Percentiles rank a stretch among this genome's conserved stretches.
Evolutionary conservation across 2,113 vertebrate genomes (phyloP).

Genomic region (Alexandromys fortis): DNA sequence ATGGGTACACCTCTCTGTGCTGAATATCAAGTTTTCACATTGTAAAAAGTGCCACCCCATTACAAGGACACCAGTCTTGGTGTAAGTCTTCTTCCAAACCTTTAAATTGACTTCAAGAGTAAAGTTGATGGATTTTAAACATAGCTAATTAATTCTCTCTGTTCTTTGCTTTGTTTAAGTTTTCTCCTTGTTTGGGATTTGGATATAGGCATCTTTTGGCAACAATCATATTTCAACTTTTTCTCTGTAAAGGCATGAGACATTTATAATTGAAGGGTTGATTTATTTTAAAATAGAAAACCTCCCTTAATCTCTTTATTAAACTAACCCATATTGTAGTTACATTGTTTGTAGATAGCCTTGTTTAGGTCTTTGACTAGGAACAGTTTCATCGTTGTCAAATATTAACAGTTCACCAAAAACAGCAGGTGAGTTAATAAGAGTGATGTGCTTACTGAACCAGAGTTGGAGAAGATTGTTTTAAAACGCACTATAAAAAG

Average conservation of each 20-base stretch:
- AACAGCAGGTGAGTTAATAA: conserved; percentile 41
- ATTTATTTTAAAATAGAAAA: conserved; percentile 67
- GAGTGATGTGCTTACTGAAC: conserved; percentile 17
- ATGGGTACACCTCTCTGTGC: neutral
- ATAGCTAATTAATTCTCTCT: conserved; percentile 51
- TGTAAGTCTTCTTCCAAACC: conserved; percentile 32
- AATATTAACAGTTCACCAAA: conserved; percentile 67
- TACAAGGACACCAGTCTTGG: neutral
- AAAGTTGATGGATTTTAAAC: conserved; percentile 44
- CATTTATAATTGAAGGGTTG: conserved; percentile 54
- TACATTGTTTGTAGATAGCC: conserved; percentile 52
- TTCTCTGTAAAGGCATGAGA: conserved; percentile 49
- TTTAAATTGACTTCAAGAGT: conserved; percentile 29
- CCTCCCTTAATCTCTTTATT: conserved; percentile 59
- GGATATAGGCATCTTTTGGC: conserved; percentile 23
- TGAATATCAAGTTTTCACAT: neutral
- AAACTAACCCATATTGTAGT: conserved; percentile 60
- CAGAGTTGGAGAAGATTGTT: neutral
- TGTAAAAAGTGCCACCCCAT: conserved; percentile 16
- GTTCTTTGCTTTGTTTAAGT: conserved; percentile 46
- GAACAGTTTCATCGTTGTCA: conserved; percentile 72
- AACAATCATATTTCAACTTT: conserved; percentile 61
- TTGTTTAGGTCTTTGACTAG: conserved; percentile 71
- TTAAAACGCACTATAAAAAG: neutral
- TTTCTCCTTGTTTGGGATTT: conserved; percentile 53